These are phyloP conservation scores for Silurus asotus DNA, from an alignment of 2,113 vertebrate genomes.

Conservation along the genomic window DNA sequence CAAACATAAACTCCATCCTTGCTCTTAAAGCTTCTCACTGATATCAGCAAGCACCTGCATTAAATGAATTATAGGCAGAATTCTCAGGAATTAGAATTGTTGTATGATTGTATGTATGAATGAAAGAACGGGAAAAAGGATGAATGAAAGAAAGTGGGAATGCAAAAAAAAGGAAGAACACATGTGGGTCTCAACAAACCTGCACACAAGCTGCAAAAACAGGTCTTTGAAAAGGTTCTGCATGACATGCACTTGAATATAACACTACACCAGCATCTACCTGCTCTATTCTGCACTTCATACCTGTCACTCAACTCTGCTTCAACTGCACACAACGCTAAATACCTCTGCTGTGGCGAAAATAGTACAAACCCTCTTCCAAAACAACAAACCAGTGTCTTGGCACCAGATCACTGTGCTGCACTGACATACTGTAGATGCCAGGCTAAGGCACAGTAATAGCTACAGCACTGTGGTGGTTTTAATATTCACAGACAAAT, in stretches of 20 bases:
- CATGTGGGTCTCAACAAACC: background rate
- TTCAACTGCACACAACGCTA: background rate
- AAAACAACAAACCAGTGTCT: background rate
- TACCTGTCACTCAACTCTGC: constrained; percentile 34
- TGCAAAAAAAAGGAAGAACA: background rate
- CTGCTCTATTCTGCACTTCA: constrained; percentile 48
- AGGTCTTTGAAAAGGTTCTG: constrained; percentile 51
- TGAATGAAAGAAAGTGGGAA: background rate
- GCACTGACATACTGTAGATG: too few species aligned
- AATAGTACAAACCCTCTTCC: background rate
- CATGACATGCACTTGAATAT: constrained; percentile 48
- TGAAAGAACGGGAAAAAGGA: background rate
- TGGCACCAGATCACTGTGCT: background rate
- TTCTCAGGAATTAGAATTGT: background rate
- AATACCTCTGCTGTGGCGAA: background rate
- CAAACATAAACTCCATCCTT: background rate
- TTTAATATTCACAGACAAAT: background rate
- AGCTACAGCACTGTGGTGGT: background rate
- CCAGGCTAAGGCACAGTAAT: background rate
- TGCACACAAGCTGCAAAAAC: constrained; percentile 26
- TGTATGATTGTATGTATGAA: background rate
- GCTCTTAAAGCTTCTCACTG: background rate
- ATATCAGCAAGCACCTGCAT: background rate
- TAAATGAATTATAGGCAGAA: background rate
- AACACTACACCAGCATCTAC: constrained; percentile 21